phyloP scores from a whole-genome alignment of 2,888 invertebrate genomes.

The Brenthis ino region DNA sequence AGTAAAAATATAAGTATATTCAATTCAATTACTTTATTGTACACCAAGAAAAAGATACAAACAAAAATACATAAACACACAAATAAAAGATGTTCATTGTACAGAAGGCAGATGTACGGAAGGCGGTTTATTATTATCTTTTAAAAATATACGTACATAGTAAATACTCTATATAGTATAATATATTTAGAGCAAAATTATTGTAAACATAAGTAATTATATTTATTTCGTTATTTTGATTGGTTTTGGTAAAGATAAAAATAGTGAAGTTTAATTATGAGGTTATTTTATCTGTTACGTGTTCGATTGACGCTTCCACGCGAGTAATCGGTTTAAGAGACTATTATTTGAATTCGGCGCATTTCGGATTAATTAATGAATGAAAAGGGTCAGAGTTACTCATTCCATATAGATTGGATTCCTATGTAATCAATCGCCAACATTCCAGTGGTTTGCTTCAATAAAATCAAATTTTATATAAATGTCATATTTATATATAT shows the following conservation, averaged over 20 bases:
- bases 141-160: neutral
- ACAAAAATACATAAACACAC: no score
- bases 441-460: conserved; percentile 39
- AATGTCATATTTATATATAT: neutral
- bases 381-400: conserved; percentile 73
- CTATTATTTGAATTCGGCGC: conserved; percentile 68
- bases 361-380: conserved; percentile 75
- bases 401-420: conserved; percentile 66
- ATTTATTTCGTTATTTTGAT: neutral
- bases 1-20: neutral
- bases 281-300: conserved; percentile 52
- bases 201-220: neutral
- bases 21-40: no score
- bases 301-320: conserved; percentile 64
- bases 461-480: conserved; percentile 5
- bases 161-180: no score
- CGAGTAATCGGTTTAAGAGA: conserved; percentile 68
- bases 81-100: no score
- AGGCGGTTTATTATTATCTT: neutral
- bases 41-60: no score
- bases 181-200: no score
- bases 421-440: conserved; percentile 59
- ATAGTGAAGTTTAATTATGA: conserved; percentile 44
- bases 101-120: no score
- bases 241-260: conserved; percentile 23